phyloP scores from a whole-genome alignment of 2,113 vertebrate genomes.

The Shinisaurus crocodilurus region DNA sequence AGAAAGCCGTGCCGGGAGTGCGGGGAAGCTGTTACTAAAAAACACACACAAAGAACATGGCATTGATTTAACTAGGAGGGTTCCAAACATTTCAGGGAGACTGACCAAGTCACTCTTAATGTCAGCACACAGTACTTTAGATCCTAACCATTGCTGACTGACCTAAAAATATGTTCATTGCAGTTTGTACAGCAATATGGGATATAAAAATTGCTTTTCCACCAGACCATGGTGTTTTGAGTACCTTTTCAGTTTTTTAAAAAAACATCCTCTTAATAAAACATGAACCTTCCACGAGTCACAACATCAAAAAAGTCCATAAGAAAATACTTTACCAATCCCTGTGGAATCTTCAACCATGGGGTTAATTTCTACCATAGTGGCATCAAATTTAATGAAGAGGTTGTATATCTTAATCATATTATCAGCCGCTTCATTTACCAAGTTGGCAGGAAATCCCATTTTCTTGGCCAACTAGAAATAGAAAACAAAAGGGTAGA shows the following conservation, averaged over 20 bases:
- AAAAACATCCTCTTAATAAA: not conserved
- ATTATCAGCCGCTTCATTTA: constrained; percentile 93
- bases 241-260: not conserved
- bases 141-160: not conserved
- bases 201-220: not conserved
- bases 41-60: not conserved
- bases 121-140: not conserved
- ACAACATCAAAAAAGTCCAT: constrained; percentile 17
- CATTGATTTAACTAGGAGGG: not conserved
- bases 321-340: constrained; percentile 81
- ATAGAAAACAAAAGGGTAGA: constrained; percentile 19
- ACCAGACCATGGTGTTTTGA: not conserved
- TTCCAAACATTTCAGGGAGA: not conserved
- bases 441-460: constrained; percentile 90
- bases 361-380: constrained; percentile 98
- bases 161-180: not conserved
- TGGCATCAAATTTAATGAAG: constrained; percentile 97
- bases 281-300: constrained; percentile 2
- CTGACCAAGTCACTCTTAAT: no score
- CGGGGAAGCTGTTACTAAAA: not conserved
- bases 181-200: not conserved
- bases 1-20: not conserved
- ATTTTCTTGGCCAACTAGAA: constrained; percentile 93
- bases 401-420: constrained; percentile 95
- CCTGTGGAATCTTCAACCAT: constrained; percentile 98